Evolutionary conservation across 1,140 invertebrate genomes (phyloP).

Genomic region (Aphaenogaster floridana): DNA sequence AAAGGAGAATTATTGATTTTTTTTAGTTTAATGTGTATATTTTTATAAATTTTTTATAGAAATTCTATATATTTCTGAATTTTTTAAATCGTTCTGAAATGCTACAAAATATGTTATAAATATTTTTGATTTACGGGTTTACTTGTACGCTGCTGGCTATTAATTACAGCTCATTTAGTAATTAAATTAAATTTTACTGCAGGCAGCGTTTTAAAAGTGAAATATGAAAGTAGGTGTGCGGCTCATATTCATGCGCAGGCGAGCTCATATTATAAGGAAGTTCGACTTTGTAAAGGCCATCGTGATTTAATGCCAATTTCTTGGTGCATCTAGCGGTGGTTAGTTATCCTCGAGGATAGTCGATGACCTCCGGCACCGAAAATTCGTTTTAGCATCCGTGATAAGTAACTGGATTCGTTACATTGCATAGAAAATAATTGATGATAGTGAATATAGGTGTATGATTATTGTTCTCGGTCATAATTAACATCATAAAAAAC

Average conservation of each 20-base stretch:
- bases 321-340: conserved; percentile 70
- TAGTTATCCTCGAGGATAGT: conserved; percentile 77
- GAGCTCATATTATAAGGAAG: conserved; percentile 30
- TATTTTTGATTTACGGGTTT: background rate
- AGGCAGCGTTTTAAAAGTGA: conserved; percentile 4
- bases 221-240: background rate
- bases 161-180: background rate
- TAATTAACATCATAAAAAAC: background rate
- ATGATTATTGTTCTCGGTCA: background rate
- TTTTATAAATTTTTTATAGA: background rate
- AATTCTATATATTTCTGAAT: background rate
- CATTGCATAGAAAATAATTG: conserved; percentile 5
- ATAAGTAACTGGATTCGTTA: conserved; percentile 36
- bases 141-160: background rate
- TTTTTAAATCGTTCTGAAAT: background rate
- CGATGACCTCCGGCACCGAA: conserved; percentile 46
- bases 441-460: background rate
- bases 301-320: conserved; percentile 72
- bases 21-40: background rate
- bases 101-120: background rate
- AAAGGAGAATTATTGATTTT: background rate
- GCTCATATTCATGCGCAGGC: conserved; percentile 28
- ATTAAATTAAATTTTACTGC: conserved; percentile 13
- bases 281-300: conserved; percentile 53
- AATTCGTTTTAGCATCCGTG: conserved; percentile 21